A percentile compares a stretch with the other conserved stretches of the same genome.
Evolutionary conservation across 2,888 invertebrate genomes (phyloP).

Genomic region (Synanthedon myopaeformis): DNA sequence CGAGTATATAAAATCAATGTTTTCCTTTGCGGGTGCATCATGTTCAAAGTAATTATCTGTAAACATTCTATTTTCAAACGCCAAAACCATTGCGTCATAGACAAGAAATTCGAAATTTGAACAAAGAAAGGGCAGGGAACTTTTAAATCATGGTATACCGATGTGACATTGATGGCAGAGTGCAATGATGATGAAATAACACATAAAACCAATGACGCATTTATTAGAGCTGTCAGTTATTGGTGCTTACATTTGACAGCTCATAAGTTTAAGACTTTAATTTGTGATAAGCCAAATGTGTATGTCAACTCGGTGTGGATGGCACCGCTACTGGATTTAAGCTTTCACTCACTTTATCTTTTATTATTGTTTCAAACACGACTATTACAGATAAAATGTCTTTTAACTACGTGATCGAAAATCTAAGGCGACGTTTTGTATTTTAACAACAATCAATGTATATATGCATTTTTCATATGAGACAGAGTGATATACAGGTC

Average conservation of each 20-base stretch:
- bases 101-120: constrained; percentile 30
- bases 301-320: constrained; percentile 24
- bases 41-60: constrained; percentile 3
- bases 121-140: constrained; percentile 69
- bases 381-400: not conserved
- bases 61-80: constrained; percentile 18
- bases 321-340: constrained; percentile 49
- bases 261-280: constrained; percentile 56
- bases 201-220: constrained; percentile 57
- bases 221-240: constrained; percentile 58
- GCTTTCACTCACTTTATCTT: constrained; percentile 33
- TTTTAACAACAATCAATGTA: no score
- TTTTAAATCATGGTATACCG: constrained; percentile 58
- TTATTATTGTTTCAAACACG: not conserved
- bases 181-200: constrained; percentile 30
- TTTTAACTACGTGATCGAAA: no score
- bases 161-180: constrained; percentile 48
- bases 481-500: no score
- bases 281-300: constrained; percentile 63
- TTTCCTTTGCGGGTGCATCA: not conserved
- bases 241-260: constrained; percentile 52
- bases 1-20: no score
- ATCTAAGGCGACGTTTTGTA: no score
- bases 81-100: constrained; percentile 20
- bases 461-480: no score